These are phyloP conservation scores for Dipodomys merriami DNA, from an alignment of 2,113 vertebrate genomes.

Conservation along the genomic window DNA sequence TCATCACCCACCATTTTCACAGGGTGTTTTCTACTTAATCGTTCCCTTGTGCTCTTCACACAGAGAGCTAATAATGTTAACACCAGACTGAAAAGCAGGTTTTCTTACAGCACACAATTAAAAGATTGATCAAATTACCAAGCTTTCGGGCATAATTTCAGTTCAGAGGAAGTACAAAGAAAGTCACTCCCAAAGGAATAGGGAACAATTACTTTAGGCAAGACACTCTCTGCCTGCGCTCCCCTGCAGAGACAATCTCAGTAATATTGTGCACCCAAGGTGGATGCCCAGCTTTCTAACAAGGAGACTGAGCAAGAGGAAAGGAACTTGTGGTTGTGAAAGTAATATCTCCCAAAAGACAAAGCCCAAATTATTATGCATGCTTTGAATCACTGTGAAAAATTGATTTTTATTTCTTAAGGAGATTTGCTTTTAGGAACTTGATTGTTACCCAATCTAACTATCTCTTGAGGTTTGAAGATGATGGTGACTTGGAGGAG, in stretches of 20 bases:
- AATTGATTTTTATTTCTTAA: slow-evolving; percentile 81
- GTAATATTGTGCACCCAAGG: slow-evolving; percentile 46
- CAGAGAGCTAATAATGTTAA: slow-evolving; percentile 52
- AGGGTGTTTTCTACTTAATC: slow-evolving; percentile 58
- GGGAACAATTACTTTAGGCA: background rate
- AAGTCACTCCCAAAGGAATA: slow-evolving; percentile 49
- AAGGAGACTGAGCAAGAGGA: slow-evolving; percentile 60
- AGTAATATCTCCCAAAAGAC: slow-evolving; percentile 71
- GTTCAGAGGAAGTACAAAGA: slow-evolving; percentile 55
- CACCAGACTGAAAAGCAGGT: slow-evolving; percentile 32
- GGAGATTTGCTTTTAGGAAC: slow-evolving; percentile 79
- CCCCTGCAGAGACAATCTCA: slow-evolving; percentile 17
- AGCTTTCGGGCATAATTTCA: slow-evolving; percentile 71
- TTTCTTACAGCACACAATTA: slow-evolving; percentile 67
- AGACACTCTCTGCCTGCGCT: background rate
- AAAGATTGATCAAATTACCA: slow-evolving; percentile 72
- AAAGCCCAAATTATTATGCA: slow-evolving; percentile 78
- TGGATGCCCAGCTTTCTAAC: slow-evolving; percentile 13
- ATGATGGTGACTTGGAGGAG: slow-evolving; percentile 80
- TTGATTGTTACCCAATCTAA: slow-evolving; percentile 82
- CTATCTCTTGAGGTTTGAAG: slow-evolving; percentile 78
- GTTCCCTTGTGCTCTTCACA: slow-evolving; percentile 54
- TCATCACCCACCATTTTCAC: slow-evolving; percentile 11
- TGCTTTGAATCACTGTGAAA: slow-evolving; percentile 81
- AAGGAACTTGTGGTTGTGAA: slow-evolving; percentile 71